These are phyloP conservation scores for Columba livia DNA, from an alignment of 2,113 vertebrate species.

Conservation along the genomic window DNA sequence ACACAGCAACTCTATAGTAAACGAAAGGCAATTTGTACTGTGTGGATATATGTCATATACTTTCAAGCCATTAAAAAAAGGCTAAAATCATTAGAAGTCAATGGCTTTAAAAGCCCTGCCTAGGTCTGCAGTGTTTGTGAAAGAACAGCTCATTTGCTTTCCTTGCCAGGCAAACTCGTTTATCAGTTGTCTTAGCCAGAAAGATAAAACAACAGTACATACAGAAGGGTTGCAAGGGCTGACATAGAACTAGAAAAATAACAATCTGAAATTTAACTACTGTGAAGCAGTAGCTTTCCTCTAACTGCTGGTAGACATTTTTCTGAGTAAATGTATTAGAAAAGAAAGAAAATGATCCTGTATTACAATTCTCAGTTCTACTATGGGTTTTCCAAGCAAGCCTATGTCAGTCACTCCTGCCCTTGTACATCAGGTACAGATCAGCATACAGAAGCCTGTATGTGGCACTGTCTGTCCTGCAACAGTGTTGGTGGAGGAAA, in stretches of 20 bases:
- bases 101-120: background rate
- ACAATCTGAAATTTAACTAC: background rate
- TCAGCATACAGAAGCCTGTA: rapidly evolving
- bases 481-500: background rate
- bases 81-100: background rate
- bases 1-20: background rate
- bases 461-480: background rate
- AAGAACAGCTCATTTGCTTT: background rate
- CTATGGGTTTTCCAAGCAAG: background rate
- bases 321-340: background rate
- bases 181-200: background rate
- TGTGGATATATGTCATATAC: background rate
- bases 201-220: background rate
- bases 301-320: background rate
- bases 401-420: background rate
- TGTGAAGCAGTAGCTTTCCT: background rate
- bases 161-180: background rate
- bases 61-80: background rate
- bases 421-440: background rate
- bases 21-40: background rate
- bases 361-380: background rate
- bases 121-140: background rate
- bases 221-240: background rate
- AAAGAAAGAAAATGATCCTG: background rate
- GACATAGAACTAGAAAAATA: background rate